Evolutionary conservation across 2,797 vertebrate genomes (phyloP).

Genomic region (Mus caroli): DNA sequence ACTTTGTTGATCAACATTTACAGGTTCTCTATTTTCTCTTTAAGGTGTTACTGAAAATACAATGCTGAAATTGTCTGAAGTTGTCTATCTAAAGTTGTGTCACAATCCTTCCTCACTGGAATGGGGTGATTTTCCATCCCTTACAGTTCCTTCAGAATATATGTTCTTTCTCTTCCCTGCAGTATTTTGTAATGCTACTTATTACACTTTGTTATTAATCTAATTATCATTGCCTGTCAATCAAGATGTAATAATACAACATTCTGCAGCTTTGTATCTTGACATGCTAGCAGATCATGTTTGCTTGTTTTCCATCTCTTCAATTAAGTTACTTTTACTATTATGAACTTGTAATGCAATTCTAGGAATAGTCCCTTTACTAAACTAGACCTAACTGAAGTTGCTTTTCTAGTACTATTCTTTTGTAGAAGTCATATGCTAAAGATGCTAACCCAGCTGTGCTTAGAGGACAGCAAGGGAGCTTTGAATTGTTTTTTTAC

Average conservation of each 20-base stretch:
- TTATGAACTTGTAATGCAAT: not conserved
- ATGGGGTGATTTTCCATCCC: not conserved
- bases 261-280: not conserved
- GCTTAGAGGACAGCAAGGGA: not conserved
- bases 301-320: not conserved
- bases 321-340: not conserved
- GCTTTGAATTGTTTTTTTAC: not conserved
- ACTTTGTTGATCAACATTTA: not conserved
- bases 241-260: not conserved
- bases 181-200: not conserved
- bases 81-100: not conserved
- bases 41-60: not conserved
- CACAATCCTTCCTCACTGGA: not conserved
- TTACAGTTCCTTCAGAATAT: not conserved
- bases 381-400: too few species aligned
- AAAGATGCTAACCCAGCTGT: not conserved
- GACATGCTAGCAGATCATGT: not conserved
- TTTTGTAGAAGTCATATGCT: too few species aligned
- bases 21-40: not conserved
- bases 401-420: fast-evolving
- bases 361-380: too few species aligned
- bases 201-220: not conserved
- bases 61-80: not conserved
- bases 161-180: not conserved
- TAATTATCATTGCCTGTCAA: not conserved